Percentiles rank a stretch among this genome's conserved stretches.
Evolutionary conservation across 2,797 vertebrate species (phyloP).

Genomic region (Florisuga fusca): DNA sequence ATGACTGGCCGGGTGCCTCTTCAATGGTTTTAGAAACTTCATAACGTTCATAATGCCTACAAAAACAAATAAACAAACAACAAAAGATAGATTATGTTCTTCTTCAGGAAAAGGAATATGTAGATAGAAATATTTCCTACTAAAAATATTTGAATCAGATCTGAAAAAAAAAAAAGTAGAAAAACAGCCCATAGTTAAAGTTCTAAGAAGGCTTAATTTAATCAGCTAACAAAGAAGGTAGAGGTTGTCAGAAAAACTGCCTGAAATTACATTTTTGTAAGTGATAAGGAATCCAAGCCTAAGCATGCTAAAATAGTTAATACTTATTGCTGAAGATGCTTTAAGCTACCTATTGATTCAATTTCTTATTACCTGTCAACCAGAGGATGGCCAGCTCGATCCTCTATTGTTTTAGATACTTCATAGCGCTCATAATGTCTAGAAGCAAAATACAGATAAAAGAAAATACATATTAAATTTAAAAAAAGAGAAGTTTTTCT

Average conservation of each 20-base stretch:
- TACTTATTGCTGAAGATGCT: neutral
- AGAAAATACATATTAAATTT: neutral
- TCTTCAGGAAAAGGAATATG: neutral
- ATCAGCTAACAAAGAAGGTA: neutral
- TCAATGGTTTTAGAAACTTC: constrained; percentile 60
- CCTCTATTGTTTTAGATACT: constrained; percentile 52
- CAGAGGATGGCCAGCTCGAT: constrained; percentile 55
- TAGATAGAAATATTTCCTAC: neutral
- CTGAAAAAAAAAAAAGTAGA: neutral
- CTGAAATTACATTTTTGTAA: neutral
- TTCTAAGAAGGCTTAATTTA: neutral
- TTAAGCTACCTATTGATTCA: neutral
- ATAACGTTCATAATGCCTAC: constrained; percentile 57
- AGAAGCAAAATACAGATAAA: neutral
- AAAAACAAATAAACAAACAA: neutral
- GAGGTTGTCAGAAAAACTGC: neutral
- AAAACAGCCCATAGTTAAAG: rapidly evolving
- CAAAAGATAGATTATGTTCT: neutral
- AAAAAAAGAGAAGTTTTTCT: neutral
- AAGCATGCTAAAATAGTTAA: neutral
- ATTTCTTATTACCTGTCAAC: constrained; percentile 73
- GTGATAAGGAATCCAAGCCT: neutral
- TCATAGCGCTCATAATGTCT: constrained; percentile 66
- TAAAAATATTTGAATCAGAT: neutral
- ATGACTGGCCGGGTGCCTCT: constrained; percentile 50